Base-by-base conservation (phyloP, 2,113 vertebrate genomes). In the Todiramphus saurophagus region DNA sequence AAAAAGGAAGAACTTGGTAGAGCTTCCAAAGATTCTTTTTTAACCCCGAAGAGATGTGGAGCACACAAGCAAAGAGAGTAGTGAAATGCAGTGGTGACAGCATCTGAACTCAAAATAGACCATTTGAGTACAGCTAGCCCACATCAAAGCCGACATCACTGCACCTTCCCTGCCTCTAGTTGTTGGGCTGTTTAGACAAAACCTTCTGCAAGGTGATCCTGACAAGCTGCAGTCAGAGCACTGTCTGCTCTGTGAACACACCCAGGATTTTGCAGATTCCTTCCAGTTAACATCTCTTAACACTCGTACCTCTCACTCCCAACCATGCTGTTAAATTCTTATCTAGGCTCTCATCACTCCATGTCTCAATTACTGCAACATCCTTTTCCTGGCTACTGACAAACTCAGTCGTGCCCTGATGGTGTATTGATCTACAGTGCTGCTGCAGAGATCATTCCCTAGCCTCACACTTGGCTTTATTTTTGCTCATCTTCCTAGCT, bases 341-440 rank as follows among this genome's bases (percentile, higher is more conserved):
- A 94, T 94, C 93, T 81, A 33, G 83, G 63, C 69, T 89, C 60
- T 87, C 80, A 91, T 94, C 83, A 1, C 51, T 43, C 78, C 91
- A 70, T 75, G 86, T 95, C 94, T 97, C 94, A 94, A 96, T 97
- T 97, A 94, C 89, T 87, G 63, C 64, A 90, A 89, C 91, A 92
- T 78, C 64, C 46, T 95, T 87, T 92, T 90, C 74, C 86, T 67
- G 39, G 58, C 48, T 73, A 48, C 86, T 94, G 91, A 96, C 94
- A 96, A 94, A 82, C 81, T 94, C 80, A 67, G 85, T 59, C 3
- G 3, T 89, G 86, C 62, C 68, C 81, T 89, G 77, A 87, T 62
- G 53, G 70, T 79, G 59, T 96, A 95, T 95, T 41, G 93, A 96
- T 96, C 93, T 62, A 79, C 67, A 64, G 2, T 23, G 73, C 66